phyloP scores from a whole-genome alignment of 1,140 invertebrate genomes.

The Temnothorax longispinosus region DNA sequence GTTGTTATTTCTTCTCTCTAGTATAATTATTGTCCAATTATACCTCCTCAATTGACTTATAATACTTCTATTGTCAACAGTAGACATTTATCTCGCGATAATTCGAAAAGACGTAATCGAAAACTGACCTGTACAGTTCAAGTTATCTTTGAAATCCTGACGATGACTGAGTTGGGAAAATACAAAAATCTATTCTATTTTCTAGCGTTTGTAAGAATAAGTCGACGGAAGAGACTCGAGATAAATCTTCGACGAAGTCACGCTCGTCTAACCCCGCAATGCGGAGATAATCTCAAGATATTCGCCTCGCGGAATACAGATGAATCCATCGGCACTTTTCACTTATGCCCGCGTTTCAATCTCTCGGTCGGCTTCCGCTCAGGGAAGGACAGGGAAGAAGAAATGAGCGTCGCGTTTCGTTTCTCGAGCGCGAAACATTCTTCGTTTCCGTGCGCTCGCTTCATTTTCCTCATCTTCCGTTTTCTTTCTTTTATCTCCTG shows the following conservation, averaged over 20 bases:
- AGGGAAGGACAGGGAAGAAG: not conserved
- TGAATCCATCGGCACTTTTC: slow-evolving; percentile 77
- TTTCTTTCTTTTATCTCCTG: slow-evolving; percentile 38
- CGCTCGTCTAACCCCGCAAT: slow-evolving; percentile 64
- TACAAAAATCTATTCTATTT: slow-evolving; percentile 22
- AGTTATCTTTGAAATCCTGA: not conserved
- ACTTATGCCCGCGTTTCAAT: slow-evolving; percentile 67
- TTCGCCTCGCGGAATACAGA: slow-evolving; percentile 77
- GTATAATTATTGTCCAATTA: not conserved
- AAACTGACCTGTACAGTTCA: not conserved
- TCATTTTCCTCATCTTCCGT: slow-evolving; percentile 25
- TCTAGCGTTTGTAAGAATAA: slow-evolving; percentile 51
- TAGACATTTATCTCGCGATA: not conserved
- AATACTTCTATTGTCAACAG: not conserved
- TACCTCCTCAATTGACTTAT: not conserved
- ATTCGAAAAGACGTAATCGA: not conserved
- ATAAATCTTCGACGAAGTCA: slow-evolving; percentile 72
- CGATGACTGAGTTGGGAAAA: not conserved
- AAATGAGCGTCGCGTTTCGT: slow-evolving; percentile 46
- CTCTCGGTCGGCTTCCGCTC: slow-evolving; percentile 18
- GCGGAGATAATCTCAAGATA: slow-evolving; percentile 77
- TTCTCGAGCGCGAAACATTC: slow-evolving; percentile 29
- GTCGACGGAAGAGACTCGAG: slow-evolving; percentile 61
- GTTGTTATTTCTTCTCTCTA: not conserved
- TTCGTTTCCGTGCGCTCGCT: slow-evolving; percentile 19